Evolutionary conservation across 2,797 vertebrate species (phyloP).

Genomic region (Peromyscus eremicus): DNA sequence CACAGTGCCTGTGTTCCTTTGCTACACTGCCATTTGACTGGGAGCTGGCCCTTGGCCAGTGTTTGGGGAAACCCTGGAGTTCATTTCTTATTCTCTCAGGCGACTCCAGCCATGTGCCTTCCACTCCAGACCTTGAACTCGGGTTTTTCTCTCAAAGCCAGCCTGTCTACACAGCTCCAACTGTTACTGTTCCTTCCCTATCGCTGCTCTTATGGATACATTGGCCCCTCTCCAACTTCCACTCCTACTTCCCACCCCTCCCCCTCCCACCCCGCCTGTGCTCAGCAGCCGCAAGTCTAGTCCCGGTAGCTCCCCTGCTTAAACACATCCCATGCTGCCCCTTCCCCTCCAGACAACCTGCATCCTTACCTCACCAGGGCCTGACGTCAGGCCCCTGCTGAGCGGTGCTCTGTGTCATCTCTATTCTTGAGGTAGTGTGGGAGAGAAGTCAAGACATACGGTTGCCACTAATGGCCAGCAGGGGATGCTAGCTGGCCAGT

Average conservation of each 20-base stretch:
- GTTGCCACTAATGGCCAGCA: slow-evolving; percentile 55
- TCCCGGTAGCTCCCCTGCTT: background rate
- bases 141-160: background rate
- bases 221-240: background rate
- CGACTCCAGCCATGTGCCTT: background rate
- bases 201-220: background rate
- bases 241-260: background rate
- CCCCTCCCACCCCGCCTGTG: background rate
- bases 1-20: background rate
- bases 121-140: background rate
- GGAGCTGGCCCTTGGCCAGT: background rate
- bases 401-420: background rate
- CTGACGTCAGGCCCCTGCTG: background rate
- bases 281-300: background rate
- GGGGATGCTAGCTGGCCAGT: slow-evolving; percentile 55
- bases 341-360: background rate
- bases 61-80: background rate
- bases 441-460: background rate
- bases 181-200: background rate
- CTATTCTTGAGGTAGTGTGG: background rate
- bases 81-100: background rate
- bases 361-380: slow-evolving; percentile 26
- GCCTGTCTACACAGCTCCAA: background rate
- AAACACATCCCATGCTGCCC: background rate
- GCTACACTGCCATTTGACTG: background rate